Base-by-base conservation (phyloP, 2,888 invertebrate genomes). In the Clunio marinus region DNA sequence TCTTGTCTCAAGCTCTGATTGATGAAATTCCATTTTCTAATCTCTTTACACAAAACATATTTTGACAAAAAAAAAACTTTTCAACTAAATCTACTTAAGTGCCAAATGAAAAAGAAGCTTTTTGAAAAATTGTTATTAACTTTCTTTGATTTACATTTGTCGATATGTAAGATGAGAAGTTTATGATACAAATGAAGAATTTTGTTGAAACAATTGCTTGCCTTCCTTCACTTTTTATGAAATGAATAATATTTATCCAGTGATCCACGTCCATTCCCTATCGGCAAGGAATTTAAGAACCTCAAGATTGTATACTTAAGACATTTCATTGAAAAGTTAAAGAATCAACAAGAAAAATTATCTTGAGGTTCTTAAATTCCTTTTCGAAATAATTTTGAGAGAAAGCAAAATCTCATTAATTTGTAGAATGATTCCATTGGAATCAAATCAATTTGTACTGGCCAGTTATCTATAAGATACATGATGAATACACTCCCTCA, bases 381-480 rank as follows among this genome's bases (percentile, higher is more conserved):
- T n/a, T 32, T 10, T 32, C 32, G 10, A 32, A 32, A 32, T 32
- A 32, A 32, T 32, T 32, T 32, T 10, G 5, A n/a, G n/a, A n/a
- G n/a, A n/a, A n/a, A n/a, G n/a, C n/a, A n/a, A n/a, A n/a, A n/a
- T n/a, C n/a, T n/a, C n/a, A n/a, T n/a, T n/a, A n/a, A 5, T 55
- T 8, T 55, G 55, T 45, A 46, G 10, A 32, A 32, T 17, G 51
- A 20, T 51, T 51, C 51, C 51, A 51, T n/a, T n/a, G n/a, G n/a
- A 51, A 51, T 51, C 22, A 51, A 51, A 51, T 17, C 32, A 28
- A 28, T 28, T n/a, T 32, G 58, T 35, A 37, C 37, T 37, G 37
- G 60, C 60, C 60, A 60, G 60, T 60, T 35, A 60, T 15, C 22
- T 37, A 8, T 60, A 60, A 28, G 28, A 35, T 60, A 17, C 8